Evolutionary conservation across 2,113 vertebrate species (phyloP), one percentile per base, ranked within the genome.

Genomic region (Ahaetulla prasina): DNA sequence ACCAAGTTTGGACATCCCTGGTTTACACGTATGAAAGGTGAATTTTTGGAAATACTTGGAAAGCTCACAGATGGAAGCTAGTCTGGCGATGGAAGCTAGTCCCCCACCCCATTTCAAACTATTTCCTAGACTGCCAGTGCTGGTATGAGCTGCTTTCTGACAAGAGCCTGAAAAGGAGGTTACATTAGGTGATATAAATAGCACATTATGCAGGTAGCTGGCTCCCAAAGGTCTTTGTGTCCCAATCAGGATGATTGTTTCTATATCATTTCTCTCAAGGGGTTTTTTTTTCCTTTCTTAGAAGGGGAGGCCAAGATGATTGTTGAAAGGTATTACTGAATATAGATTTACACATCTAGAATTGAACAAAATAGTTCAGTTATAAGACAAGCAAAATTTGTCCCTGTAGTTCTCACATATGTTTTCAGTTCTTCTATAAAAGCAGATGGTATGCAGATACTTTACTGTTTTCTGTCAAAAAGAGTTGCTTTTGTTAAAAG

Each of bases 71-170:
- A 50, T 50, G 85, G 27, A 87, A 49, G 85, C 85, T 27, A 50
- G 85, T 49, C 45, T 87, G 45, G n/a, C n/a, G 45, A 50, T 50
- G 85, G 27, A 87, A 49, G 85, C 85, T 27, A 50, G 85, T 49
- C 45, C 50, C n/a, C n/a, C n/a, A 25, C 50, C 45, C 52, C 39
- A 85, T 54, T 54, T 92, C 88, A 90, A 52, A 63, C 53, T 86
- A 47, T 86, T 55, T 63, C 80, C n/a, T 47, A 60, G 49, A 88
- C 27, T 92, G 53, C 43, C 80, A 92, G 27, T 57, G n/a, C 53
- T 92, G 74, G n/a, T 89, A 53, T 89, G 68, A 89, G 57, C 92
- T 89, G 88, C 30, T 54, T 86, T 85, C 80, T 86, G 54, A 80
- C 85, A 54, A 92, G 53, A 90, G 54, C n/a, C n/a, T 52, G 54